Evolutionary conservation across 2,797 vertebrate species (phyloP), one percentile per base, ranked within the genome.

Genomic region (Arremon aurantiirostris): DNA sequence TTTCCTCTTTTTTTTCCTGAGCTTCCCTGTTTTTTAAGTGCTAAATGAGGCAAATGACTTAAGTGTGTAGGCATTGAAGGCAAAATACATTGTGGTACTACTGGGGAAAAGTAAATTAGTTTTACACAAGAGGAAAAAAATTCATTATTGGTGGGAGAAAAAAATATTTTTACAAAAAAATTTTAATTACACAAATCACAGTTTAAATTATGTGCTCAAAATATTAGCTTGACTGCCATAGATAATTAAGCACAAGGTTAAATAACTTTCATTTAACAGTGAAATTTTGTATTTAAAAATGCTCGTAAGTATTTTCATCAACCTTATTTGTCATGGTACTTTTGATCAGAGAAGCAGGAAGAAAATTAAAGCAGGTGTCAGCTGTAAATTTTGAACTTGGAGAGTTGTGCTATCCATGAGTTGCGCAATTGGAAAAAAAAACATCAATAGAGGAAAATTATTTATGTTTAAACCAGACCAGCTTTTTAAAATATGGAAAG

Each of bases 11-110:
- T 66, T 80, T 34, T 46, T 15, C 17, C 50, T 52, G 47, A 91
- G 44, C 39, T 82, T 91, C 39, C 63, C 34, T 78, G 34, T 72
- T 28, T 52, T 91, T 4, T 50, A 88, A 95, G 90, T 86, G 77
- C 86, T 79, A 24, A 27, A 3, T 81, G 72, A 93, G 79, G 82
- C 69, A 97, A 95, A 83, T 35, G 23, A 72, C 81, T 94, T 85
- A 85, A 6, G 11, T 52, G 21, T 66, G 57, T 82, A 81, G 61
- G 37, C 37, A 82, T 60, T 84, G 76, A 83, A 69, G 26, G 16
- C 37, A 94, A 92, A 94, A 78, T 61, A 30, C 22, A 30, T 47
- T 83, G 55, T 86, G 47, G 46, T 35, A 37, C 30, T 66, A 75
- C 8, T 44, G 37, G 52, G 41, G 53, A 87, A 94, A 97, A 65